Conservation (phyloP, 2,888 invertebrate genomes). For the Leptinotarsa rubiginosa region DNA sequence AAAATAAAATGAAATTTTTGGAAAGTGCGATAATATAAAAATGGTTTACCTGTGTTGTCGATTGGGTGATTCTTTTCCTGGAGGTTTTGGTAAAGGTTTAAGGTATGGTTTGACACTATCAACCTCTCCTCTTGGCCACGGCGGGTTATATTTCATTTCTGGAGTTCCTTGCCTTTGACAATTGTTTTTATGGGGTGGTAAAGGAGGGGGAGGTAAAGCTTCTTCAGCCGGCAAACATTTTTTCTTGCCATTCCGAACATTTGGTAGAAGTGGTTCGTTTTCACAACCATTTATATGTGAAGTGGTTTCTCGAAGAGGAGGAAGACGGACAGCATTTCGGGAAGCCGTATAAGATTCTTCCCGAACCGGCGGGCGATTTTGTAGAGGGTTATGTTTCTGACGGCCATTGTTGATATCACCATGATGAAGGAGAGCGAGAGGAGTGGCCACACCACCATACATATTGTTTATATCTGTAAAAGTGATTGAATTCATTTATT, state of each 20-base stretch:
- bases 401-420: constrained; percentile 65
- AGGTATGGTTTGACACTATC: constrained; percentile 67
- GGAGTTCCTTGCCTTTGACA: constrained; percentile 50
- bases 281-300: constrained; percentile 69
- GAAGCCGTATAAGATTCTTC: constrained; percentile 59
- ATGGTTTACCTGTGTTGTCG: constrained; percentile 55
- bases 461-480: constrained; percentile 67
- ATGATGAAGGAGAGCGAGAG: constrained; percentile 75
- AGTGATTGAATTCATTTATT: constrained; percentile 12
- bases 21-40: not conserved
- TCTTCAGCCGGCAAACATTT: constrained; percentile 66
- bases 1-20: not conserved
- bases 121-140: constrained; percentile 70
- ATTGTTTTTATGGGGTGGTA: constrained; percentile 70
- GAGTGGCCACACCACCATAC: constrained; percentile 80
- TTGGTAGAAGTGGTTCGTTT: constrained; percentile 70
- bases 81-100: constrained; percentile 72
- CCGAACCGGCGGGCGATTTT: constrained; percentile 55
- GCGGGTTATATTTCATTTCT: constrained; percentile 69
- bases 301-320: constrained; percentile 69
- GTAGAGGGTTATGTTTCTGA: constrained; percentile 66
- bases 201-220: constrained; percentile 72
- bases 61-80: constrained; percentile 66
- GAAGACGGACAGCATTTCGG: constrained; percentile 68
- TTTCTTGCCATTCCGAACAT: constrained; percentile 59